A percentile compares a stretch with the other conserved stretches of the same genome.
phyloP scores from a whole-genome alignment of 2,888 invertebrate species.

The Drosophila differens region DNA sequence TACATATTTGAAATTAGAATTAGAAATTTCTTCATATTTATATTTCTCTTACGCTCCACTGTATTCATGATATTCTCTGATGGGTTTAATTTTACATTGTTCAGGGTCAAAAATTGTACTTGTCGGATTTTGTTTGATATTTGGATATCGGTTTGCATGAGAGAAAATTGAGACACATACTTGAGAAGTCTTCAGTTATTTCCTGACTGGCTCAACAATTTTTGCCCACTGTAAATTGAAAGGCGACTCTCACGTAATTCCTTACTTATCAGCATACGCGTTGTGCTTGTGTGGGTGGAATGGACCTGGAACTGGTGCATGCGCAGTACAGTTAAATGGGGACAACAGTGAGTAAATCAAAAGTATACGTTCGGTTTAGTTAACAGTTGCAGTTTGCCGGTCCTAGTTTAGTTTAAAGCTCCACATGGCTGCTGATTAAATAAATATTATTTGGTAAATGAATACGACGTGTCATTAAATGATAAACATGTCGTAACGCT shows the following conservation, averaged over 20 bases:
- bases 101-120: neutral
- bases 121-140: constrained; percentile 22
- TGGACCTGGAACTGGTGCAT: constrained; percentile 40
- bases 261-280: constrained; percentile 27
- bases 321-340: constrained; percentile 48
- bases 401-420: constrained; percentile 16
- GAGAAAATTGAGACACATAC: neutral
- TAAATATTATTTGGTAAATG: constrained; percentile 21
- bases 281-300: constrained; percentile 9
- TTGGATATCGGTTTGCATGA: constrained; percentile 25
- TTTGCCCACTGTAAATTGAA: constrained; percentile 16
- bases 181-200: neutral
- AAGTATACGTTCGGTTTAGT: constrained; percentile 38
- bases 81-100: neutral
- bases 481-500: constrained; percentile 36
- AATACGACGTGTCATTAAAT: constrained; percentile 15
- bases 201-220: neutral
- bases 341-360: constrained; percentile 8
- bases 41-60: neutral
- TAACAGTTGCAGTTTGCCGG: constrained; percentile 65
- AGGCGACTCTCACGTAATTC: constrained; percentile 15
- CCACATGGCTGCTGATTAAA: constrained; percentile 31
- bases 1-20: neutral
- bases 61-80: no score
- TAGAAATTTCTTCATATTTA: neutral